Evolutionary conservation across 2,888 invertebrate species (phyloP).

Genomic region (Sceliomorpha sp.): DNA sequence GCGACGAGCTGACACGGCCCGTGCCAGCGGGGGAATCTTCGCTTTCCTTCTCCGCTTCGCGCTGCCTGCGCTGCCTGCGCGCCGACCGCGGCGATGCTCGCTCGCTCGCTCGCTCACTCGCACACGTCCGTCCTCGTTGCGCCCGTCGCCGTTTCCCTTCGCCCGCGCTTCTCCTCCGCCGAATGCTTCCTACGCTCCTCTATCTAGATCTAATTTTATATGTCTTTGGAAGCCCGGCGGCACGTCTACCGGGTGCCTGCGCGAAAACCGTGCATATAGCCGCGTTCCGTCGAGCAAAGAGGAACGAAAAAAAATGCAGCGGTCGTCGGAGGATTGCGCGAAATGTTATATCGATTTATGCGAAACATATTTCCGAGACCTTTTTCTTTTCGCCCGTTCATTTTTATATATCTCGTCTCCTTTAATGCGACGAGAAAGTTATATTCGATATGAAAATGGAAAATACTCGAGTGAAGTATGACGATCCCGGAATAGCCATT

Average conservation of each 20-base stretch:
- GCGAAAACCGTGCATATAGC: conserved; percentile 25
- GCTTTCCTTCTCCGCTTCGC: no score
- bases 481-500: conserved; percentile 40
- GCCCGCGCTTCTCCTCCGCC: conserved; percentile 11
- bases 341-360: no score
- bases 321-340: no score
- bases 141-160: conserved; percentile 8
- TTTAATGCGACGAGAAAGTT: conserved; percentile 11
- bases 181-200: conserved; percentile 9
- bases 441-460: conserved; percentile 29
- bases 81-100: conserved; percentile 37
- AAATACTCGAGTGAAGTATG: conserved; percentile 33
- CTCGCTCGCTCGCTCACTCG: conserved; percentile 23
- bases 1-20: no score
- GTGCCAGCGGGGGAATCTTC: no score
- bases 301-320: neutral
- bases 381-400: no score
- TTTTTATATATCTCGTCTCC: neutral
- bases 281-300: neutral
- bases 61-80: no score
- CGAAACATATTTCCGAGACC: no score
- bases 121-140: conserved; percentile 33
- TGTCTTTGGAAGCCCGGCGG: conserved; percentile 33
- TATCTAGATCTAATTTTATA: conserved; percentile 39
- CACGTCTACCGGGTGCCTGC: conserved; percentile 16